Base-by-base conservation (phyloP, 2,888 invertebrate species). In the Platerodrilus igneus region DNA sequence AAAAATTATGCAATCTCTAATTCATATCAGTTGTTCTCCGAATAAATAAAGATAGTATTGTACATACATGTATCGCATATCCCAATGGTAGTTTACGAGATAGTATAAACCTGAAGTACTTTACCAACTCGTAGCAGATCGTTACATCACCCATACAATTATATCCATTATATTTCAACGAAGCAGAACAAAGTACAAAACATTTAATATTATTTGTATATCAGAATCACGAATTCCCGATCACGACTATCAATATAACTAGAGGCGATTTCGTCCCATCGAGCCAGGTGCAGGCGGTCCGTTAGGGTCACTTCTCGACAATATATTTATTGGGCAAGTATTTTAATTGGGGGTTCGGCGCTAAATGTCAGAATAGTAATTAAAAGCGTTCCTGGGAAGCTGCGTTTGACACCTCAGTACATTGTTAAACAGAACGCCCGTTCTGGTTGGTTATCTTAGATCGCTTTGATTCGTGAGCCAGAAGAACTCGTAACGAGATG, bases 131-230 rank as follows among this genome's bases (percentile, higher is more conserved):
- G n/a, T n/a, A n/a, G n/a, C n/a, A n/a, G n/a, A 21, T 31, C 17
- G 39, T 35, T 62, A 64, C 64, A 66, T 64, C 62, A 62, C 56
- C 63, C 54, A 63, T 63, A 64, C 63, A 64, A 64, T 65, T 62
- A 64, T 64, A 64, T 63, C 57, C 60, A 45, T 57, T 58, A 63
- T 60, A 63, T 60, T 59, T 64, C 60, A 62, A 50, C 58, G 46
- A 53, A 54, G 55, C 58, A 57, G 58, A 58, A 62, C 62, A 58
- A 61, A 59, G 59, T 62, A 59, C 57, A 58, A 62, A 63, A 63
- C 65, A 62, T 65, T 66, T 65, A 64, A 64, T 66, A 66, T n/a
- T n/a, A n/a, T 66, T 64, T 64, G 65, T 66, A 65, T 63, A 64
- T 63, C 63, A 60, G 63, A 56, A 58, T 66, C 65, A 66, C 65